Base-by-base conservation (phyloP, 2,797 vertebrate species). In the Leucoraja ocellata region DNA sequence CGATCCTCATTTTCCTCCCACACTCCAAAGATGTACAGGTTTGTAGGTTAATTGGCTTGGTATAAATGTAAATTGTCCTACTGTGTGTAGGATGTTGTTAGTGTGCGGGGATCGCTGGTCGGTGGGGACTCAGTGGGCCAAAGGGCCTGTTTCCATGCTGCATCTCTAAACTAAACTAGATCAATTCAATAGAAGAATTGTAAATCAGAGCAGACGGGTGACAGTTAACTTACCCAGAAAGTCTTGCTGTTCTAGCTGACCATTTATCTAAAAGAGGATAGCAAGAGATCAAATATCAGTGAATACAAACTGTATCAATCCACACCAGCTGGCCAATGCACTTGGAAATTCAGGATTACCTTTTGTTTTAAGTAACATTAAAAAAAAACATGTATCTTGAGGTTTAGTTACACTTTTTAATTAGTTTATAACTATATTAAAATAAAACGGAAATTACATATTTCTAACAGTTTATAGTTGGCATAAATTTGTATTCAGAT, bases 191-290 rank as follows among this genome's bases (percentile, higher is more conserved):
- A 25, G 0, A 28, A 1, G 61, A 18, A 73, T 71, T 91, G 5
- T 21, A 91, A n/a, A 88, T 32, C 1, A 36, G 63, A 91, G 4
- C 0, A 36, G 74, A 18, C 71, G 91, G 4, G 94, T 93, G 0
- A 93, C 93, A 77, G 32, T 28, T 28, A 65, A 36, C 91, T 39
- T 95, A 96, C 96, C 95, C 1, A 94, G 95, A 84, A 93, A 94
- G 36, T 94, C 95, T 93, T 94, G 94, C 93, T 95, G 95, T 93
- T 94, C 95, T 73, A 95, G 93, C 63, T 94, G 93, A 7, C 91
- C n/a, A 79, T 93, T 46, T 63, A 96, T 94, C 96, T 97, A 93
- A 0, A 78, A 10, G 16, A 94, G 84, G 1, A 13, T 5, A 28
- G 58, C 0, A 0, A 76, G 28, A 77, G 74, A 91, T 90, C 84